These are phyloP conservation scores for Aplidium turbinatum DNA, from an alignment of 23 tunicate species.

Conservation along the genomic window DNA sequence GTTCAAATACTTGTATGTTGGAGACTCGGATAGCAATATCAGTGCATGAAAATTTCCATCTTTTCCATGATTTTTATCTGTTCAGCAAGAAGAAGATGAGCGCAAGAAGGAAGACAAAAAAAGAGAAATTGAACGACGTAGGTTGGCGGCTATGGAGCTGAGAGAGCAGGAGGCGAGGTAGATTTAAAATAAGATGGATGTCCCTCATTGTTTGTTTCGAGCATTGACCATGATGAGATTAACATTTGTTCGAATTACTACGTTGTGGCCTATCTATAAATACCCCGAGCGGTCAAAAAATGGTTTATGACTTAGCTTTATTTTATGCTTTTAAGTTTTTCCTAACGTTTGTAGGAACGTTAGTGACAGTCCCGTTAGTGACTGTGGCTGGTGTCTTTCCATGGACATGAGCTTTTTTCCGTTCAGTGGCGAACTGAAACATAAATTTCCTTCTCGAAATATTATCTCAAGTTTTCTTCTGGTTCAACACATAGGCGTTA, in stretches of 20 bases:
- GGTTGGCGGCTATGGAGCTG: slow-evolving; percentile 38
- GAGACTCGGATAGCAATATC: not conserved
- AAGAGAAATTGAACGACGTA: slow-evolving; percentile 30
- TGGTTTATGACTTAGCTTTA: not conserved
- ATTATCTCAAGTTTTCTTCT: too few relatives aligned
- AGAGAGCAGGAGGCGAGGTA: slow-evolving; percentile 60
- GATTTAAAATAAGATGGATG: not conserved
- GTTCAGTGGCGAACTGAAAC: not conserved
- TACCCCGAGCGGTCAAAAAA: not conserved
- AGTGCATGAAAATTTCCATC: not conserved
- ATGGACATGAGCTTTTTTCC: not conserved
- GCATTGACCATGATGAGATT: too few relatives aligned
- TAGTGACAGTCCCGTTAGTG: too few relatives aligned
- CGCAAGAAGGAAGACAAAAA: slow-evolving; percentile 55
- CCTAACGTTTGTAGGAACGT: not conserved
- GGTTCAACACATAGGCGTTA: too few relatives aligned
- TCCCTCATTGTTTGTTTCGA: too few relatives aligned
- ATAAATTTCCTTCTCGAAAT: slow-evolving; percentile 3
- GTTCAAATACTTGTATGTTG: not conserved
- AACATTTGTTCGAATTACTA: too few relatives aligned
- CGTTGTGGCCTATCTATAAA: too few relatives aligned
- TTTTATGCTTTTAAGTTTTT: slow-evolving; percentile 2
- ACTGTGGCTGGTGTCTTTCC: not conserved
- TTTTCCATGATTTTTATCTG: not conserved
- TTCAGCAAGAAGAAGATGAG: slow-evolving; percentile 71